Percentiles rank a stretch among this genome's conserved stretches.
These are phyloP conservation scores for Sula dactylatra DNA, from an alignment of 2,113 vertebrate species.

Conservation along the genomic window DNA sequence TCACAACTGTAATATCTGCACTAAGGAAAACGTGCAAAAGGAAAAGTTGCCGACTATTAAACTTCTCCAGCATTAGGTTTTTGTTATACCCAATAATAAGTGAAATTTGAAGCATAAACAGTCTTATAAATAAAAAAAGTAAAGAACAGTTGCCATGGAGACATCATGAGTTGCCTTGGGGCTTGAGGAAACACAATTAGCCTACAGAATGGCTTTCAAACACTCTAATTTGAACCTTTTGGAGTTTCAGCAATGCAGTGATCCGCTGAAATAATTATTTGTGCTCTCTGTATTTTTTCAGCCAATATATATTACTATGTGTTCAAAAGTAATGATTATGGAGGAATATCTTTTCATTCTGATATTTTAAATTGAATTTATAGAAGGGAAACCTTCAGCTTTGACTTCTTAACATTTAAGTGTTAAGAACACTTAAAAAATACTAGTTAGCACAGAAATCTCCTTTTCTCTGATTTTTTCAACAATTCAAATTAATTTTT, in stretches of 20 bases:
- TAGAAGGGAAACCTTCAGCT: not conserved
- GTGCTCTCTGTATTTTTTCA: not conserved
- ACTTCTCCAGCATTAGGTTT: not conserved
- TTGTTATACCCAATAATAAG: not conserved
- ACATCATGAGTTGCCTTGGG: not conserved
- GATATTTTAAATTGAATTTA: not conserved
- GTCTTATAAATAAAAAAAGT: slow-evolving; percentile 35
- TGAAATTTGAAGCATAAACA: slow-evolving; percentile 8
- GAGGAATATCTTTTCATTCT: not conserved
- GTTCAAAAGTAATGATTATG: not conserved
- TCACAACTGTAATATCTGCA: not conserved
- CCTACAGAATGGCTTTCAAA: slow-evolving; percentile 38
- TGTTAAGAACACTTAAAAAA: no score
- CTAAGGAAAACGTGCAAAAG: not conserved
- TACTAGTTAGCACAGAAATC: not conserved
- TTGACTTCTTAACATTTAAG: not conserved
- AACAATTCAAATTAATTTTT: not conserved
- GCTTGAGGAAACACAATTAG: slow-evolving; percentile 48
- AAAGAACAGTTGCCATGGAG: slow-evolving; percentile 45
- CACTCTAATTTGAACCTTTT: slow-evolving; percentile 15
- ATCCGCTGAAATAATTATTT: slow-evolving; percentile 32
- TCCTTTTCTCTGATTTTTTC: not conserved
- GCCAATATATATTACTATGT: not conserved
- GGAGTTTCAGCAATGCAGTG: not conserved
- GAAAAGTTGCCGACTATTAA: not conserved